Evolutionary conservation across 2,797 vertebrate species (phyloP).

Genomic region (Naso thynnoides): DNA sequence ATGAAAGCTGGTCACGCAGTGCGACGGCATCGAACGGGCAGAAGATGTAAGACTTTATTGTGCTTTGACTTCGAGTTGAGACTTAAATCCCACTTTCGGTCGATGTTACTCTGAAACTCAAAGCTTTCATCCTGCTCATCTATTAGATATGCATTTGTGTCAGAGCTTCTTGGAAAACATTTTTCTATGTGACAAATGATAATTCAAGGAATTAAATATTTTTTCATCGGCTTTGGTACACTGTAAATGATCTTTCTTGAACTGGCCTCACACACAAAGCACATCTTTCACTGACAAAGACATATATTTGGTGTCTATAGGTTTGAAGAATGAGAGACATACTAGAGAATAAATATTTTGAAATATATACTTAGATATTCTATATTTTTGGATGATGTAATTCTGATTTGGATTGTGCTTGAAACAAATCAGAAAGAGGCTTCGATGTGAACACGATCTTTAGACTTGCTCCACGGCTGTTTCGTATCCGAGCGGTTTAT

Average conservation of each 20-base stretch:
- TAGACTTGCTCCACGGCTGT: constrained; percentile 59
- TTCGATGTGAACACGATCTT: constrained; percentile 67
- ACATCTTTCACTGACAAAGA: constrained; percentile 73
- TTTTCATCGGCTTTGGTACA: constrained; percentile 80
- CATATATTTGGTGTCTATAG: constrained; percentile 71
- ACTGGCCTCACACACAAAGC: constrained; percentile 69
- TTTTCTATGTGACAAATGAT: constrained; percentile 61
- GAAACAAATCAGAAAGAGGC: constrained; percentile 71
- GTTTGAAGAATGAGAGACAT: constrained; percentile 72
- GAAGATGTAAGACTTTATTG: constrained; percentile 47
- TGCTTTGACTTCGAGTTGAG: constrained; percentile 54
- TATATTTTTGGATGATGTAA: constrained; percentile 79
- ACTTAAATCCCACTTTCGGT: constrained; percentile 27
- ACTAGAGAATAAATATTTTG: constrained; percentile 79
- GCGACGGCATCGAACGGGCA: constrained; percentile 39
- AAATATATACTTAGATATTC: constrained; percentile 79
- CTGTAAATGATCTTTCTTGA: constrained; percentile 78
- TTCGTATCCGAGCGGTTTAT: constrained; percentile 52
- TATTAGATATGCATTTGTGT: constrained; percentile 68
- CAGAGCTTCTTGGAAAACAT: constrained; percentile 54
- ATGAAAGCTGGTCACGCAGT: constrained; percentile 45
- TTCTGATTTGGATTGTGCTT: constrained; percentile 75
- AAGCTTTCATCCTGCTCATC: constrained; percentile 60
- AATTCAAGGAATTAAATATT: constrained; percentile 66
- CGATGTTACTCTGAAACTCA: constrained; percentile 44